Evolutionary conservation across 2,113 vertebrate genomes (phyloP).

Genomic region (Isurus oxyrinchus): DNA sequence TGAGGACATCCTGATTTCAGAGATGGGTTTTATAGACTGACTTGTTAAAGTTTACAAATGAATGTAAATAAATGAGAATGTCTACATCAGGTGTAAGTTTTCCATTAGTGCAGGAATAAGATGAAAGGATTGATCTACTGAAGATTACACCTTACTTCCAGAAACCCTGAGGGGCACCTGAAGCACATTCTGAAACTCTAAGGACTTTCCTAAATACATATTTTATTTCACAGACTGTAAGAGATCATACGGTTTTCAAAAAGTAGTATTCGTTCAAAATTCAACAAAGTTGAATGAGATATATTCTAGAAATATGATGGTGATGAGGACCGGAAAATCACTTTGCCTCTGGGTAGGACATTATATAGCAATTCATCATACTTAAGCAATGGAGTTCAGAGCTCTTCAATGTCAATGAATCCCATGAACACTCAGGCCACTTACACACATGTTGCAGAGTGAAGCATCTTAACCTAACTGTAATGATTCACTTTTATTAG

Average conservation of each 20-base stretch:
- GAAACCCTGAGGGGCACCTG: neutral
- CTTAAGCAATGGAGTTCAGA: neutral
- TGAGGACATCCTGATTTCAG: neutral
- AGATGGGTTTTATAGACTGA: neutral
- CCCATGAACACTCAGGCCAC: neutral
- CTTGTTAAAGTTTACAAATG: neutral
- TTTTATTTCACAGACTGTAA: constrained; percentile 7
- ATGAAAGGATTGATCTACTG: neutral
- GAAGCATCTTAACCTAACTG: neutral
- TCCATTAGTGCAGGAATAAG: neutral
- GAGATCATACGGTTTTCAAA: constrained; percentile 2
- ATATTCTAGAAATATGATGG: neutral
- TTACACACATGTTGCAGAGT: neutral
- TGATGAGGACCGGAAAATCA: neutral
- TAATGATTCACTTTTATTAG: neutral
- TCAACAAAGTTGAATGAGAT: neutral
- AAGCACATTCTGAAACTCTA: constrained; percentile 7
- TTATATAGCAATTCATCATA: neutral
- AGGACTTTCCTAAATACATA: neutral
- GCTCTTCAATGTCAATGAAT: neutral
- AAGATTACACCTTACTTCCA: neutral
- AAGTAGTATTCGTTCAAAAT: neutral
- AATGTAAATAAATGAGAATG: neutral
- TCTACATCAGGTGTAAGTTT: too few relatives aligned
- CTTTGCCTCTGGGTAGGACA: neutral